Base-by-base conservation (phyloP, 2,888 invertebrate genomes). In the Ennomos fuscantarius region DNA sequence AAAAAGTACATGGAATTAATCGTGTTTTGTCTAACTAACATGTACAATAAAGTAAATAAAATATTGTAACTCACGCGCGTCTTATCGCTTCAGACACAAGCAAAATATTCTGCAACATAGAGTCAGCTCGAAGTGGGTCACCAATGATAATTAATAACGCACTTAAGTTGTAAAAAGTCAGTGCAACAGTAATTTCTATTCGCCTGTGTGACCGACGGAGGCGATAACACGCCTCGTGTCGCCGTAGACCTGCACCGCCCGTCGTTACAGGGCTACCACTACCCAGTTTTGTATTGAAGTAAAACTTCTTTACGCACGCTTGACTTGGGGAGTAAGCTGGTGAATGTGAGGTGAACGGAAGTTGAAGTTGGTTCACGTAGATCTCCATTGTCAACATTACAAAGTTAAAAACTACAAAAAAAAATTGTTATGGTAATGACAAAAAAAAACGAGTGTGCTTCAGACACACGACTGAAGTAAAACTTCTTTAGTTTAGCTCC, bases 221-320 rank as follows among this genome's bases (percentile, higher is more conserved):
- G 84, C 89, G 90, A 89, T 89, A 89, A 89, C 86, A 79, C 82
- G 82, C 81, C 78, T 78, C 84, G 80, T 79, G 86, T 84, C 84
- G 81, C 81, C 71, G 70, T 52, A 77, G 80, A 81, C 82, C 78
- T 82, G 80, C 76, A 78, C 74, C 75, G 68, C 55, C 67, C 67
- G 64, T 50, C 47, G 13, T 11, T 50, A 1, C 62, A 90, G 90
- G 90, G 91, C 54, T 90, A 86, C 24, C 81, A 76, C 80, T 2
- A 33, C 15, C 9, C 5, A 34, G 1, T n/a, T n/a, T n/a, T n/a
- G n/a, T n/a, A n/a, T n/a, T n/a, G n/a, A n/a, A n/a, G n/a, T n/a
- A n/a, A n/a, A n/a, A n/a, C n/a, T n/a, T n/a, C n/a, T n/a, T n/a
- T n/a, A n/a, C n/a, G n/a, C n/a, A n/a, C n/a, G n/a, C n/a, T n/a